A percentile compares a stretch with the other conserved stretches of the same genome.
Evolutionary conservation across 23 tunicate species (phyloP).

Genomic region (Phallusia fumigata): DNA sequence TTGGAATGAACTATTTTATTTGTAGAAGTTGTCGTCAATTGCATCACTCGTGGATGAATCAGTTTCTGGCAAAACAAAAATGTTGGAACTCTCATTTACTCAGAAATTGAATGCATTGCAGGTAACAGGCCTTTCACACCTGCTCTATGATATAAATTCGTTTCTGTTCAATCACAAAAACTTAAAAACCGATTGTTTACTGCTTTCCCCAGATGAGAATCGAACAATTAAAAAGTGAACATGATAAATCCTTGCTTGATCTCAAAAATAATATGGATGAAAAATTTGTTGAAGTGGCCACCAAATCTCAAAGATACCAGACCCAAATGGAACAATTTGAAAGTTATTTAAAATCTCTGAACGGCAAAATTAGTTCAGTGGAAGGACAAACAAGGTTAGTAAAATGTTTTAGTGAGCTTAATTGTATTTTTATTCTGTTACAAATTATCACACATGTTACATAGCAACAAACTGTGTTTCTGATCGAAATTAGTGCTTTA

Average conservation of each 20-base stretch:
- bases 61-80: background rate
- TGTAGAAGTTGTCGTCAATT: background rate
- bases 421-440: too few relatives aligned
- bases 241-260: background rate
- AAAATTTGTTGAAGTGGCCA: background rate
- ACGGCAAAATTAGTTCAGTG: background rate
- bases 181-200: background rate
- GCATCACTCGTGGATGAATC: background rate
- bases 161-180: too few relatives aligned
- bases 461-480: too few relatives aligned
- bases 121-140: background rate
- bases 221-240: background rate
- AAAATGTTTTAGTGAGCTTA: too few relatives aligned
- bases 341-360: background rate
- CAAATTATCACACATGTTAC: too few relatives aligned
- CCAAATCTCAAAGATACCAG: background rate
- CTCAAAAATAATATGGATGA: conserved; percentile 3
- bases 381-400: conserved; percentile 2
- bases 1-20: background rate
- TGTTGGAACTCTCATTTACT: background rate
- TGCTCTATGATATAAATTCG: too few relatives aligned
- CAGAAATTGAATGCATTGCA: background rate
- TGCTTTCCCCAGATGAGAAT: background rate
- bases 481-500: too few relatives aligned
- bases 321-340: conserved; percentile 19